A percentile compares a stretch with the other conserved stretches of the same genome.
Conservation (phyloP, 2,113 vertebrate genomes). For the Laticauda colubrina region DNA sequence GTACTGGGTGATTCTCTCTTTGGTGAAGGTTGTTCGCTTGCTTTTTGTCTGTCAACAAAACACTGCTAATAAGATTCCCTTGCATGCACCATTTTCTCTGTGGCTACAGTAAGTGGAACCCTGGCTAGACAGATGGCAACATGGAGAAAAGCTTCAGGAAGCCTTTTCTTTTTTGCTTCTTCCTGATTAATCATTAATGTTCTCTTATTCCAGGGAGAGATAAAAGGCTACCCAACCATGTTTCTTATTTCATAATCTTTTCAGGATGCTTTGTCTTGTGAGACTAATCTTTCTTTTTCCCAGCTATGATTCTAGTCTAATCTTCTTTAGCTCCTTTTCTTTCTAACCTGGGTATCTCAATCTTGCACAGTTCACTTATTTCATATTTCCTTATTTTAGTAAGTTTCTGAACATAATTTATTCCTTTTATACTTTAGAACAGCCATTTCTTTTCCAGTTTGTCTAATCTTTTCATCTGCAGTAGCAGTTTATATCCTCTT, state of each 20-base stretch:
- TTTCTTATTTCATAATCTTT: background rate
- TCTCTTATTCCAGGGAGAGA: background rate
- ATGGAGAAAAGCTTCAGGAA: background rate
- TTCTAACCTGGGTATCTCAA: background rate
- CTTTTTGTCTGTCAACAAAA: background rate
- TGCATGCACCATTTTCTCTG: background rate
- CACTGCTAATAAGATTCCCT: background rate
- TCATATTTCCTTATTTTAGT: background rate
- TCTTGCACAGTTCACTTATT: background rate
- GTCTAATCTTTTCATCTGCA: background rate
- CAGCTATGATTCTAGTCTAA: background rate
- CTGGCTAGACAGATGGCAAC: background rate
- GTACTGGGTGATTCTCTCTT: background rate
- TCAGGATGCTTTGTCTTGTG: background rate
- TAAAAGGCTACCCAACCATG: background rate
- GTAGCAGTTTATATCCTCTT: background rate
- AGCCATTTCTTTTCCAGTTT: background rate
- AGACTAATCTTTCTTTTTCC: background rate
- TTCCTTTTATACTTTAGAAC: background rate
- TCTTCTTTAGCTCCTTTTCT: background rate
- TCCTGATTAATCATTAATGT: background rate
- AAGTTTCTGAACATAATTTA: background rate
- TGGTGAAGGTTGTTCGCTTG: background rate
- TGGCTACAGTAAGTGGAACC: background rate
- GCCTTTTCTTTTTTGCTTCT: background rate